Conservation (phyloP, 1,140 invertebrate genomes). For the Colletes latitarsis region DNA sequence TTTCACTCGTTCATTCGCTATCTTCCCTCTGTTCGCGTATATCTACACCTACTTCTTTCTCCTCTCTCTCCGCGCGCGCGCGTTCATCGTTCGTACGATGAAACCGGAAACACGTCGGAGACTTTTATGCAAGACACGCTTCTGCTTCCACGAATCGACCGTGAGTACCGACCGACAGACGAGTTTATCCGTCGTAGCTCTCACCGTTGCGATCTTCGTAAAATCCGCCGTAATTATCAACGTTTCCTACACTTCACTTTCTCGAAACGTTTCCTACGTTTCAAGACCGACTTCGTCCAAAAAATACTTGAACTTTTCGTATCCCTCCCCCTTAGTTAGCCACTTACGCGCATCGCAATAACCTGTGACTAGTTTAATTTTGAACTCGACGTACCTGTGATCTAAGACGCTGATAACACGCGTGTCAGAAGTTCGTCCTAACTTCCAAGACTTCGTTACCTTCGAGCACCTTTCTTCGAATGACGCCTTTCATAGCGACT, state of each 20-base stretch:
- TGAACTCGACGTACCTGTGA: neutral
- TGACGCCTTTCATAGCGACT: too few relatives aligned
- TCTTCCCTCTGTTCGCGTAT: constrained; percentile 39
- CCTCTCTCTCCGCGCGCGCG: constrained; percentile 27
- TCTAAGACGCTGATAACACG: neutral
- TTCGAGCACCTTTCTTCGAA: neutral
- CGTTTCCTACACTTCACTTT: neutral
- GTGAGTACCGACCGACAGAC: constrained; percentile 16
- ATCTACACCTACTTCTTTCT: constrained; percentile 45
- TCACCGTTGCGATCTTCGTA: neutral
- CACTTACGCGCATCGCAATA: too few relatives aligned
- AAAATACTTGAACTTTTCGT: too few relatives aligned
- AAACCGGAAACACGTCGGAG: constrained; percentile 52
- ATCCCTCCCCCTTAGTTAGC: too few relatives aligned
- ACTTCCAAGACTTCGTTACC: neutral
- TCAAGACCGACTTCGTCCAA: too few relatives aligned
- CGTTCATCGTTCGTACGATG: constrained; percentile 18
- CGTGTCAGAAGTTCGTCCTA: neutral
- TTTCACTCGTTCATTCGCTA: constrained; percentile 56
- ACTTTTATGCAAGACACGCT: constrained; percentile 43
- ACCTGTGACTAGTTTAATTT: too few relatives aligned
- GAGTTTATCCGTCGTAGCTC: constrained; percentile 18
- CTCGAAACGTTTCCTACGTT: too few relatives aligned
- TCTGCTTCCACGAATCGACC: constrained; percentile 46
- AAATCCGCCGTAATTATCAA: constrained; percentile 15